phyloP scores from a whole-genome alignment of 2,888 invertebrate species.

The Euspilapteryx auroguttella region DNA sequence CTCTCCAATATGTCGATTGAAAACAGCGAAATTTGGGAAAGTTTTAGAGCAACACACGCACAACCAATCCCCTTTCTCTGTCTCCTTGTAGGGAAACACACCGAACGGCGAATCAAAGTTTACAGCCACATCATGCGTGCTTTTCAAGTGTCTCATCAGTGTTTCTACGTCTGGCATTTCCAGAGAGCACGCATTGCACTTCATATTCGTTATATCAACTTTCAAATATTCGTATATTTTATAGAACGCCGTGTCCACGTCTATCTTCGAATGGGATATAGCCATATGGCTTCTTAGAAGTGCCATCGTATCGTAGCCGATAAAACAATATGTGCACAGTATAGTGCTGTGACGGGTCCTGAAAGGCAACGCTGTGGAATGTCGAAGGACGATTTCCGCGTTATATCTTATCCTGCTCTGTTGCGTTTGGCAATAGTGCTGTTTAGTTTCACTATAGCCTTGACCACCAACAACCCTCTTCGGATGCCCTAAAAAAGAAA shows the following conservation, averaged over 20 bases:
- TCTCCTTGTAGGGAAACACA: constrained; percentile 41
- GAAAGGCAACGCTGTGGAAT: constrained; percentile 44
- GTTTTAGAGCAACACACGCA: constrained; percentile 39
- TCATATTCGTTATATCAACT: constrained; percentile 41
- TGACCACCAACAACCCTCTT: too few species aligned
- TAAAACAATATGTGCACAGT: constrained; percentile 41
- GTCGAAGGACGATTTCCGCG: constrained; percentile 38
- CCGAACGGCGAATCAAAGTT: constrained; percentile 41
- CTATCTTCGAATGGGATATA: constrained; percentile 27
- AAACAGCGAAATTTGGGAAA: constrained; percentile 27
- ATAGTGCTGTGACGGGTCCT: constrained; percentile 46
- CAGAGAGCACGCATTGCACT: constrained; percentile 35
- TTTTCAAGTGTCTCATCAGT: constrained; percentile 35
- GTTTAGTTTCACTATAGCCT: too few species aligned
- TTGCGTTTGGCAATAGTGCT: too few species aligned
- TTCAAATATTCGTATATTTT: constrained; percentile 44
- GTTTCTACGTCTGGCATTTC: constrained; percentile 29
- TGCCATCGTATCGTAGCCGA: constrained; percentile 26
- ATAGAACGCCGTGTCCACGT: constrained; percentile 42
- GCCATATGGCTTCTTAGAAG: constrained; percentile 35
- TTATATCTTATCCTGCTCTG: constrained; percentile 47
- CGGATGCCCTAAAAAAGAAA: constrained; percentile 52
- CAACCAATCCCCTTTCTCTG: constrained; percentile 21
- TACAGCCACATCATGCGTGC: constrained; percentile 33
- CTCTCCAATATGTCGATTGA: constrained; percentile 36